Evolutionary conservation across 2,113 vertebrate species (phyloP), one percentile per base, ranked within the genome.

Genomic region (Phaetusa simplex): DNA sequence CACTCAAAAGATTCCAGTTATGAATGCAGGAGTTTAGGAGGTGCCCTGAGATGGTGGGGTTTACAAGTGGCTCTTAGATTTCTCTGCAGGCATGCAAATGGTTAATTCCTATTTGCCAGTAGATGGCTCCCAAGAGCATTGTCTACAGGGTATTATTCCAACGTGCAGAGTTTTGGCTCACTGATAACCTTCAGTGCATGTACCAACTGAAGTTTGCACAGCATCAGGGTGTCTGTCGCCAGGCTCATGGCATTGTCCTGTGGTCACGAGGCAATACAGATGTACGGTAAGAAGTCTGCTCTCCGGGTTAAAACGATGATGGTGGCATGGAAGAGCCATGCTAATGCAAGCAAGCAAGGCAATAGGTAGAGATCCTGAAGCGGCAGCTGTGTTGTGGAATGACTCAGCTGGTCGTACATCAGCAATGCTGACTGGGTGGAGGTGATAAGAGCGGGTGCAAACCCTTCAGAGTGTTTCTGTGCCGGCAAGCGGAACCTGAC

Each of bases 51-150:
- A 17, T 32, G 12, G 7, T 14, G 9, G n/a, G 86, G 42, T 73
- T 76, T 58, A 10, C 12, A 50, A 42, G 45, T 24, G n/a, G 7
- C 32, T 77, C 27, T 78, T 53, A 3, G 36, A 30, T 78, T 16
- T 72, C 78, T 36, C 70, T 34, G 43, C 2, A 21, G 66, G 40
- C 11, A 6, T 5, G 10, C 29, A 69, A 96, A 95, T 77, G 4
- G 91, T 91, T 97, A 95, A 95, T 77, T 69, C 38, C 53, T 58
- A 11, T 58, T 45, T 89, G 77, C 97, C 94, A 45, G 95, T 82
- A 97, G 94, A 88, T 97, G 96, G 93, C 96, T 96, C 93, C 80
- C 94, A 95, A 96, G 95, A 95, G 88, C 92, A 95, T 79, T 55
- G 36, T 34, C 93, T 4, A n/a, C 58, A 23, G 76, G 64, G 23